Evolutionary conservation across 2,797 vertebrate genomes (phyloP), one percentile per base, ranked within the genome.

Genomic region (Hipposideros larvatus): DNA sequence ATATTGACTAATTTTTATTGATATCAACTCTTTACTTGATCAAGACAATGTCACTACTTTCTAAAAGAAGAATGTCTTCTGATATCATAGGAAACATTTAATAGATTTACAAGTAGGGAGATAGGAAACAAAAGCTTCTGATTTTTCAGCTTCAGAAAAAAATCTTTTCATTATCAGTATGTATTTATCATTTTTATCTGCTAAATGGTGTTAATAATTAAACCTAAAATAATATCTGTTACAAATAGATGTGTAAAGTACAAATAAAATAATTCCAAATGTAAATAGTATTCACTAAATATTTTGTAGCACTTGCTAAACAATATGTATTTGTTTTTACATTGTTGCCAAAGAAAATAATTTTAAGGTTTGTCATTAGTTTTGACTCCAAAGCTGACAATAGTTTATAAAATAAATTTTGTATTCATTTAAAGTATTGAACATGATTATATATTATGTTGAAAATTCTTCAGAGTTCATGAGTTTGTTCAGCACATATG

Each of bases 311-410:
- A 46, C 37, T 43, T 65, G 24, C 18, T 73, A 28, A 88, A 68
- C 11, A 86, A 73, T 66, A 70, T 34, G 4, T 57, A 68, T 85
- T 59, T 83, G 22, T 66, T 86, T 86, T 93, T 87, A 86, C 57
- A 91, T 55, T 65, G 53, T 26, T 74, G 57, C 61, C 84, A 84
- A 83, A 96, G 53, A 78, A 87, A 94, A 78, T 57, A 26, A 91
- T 84, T 78, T 79, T 55, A 80, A 91, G n/a, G 28, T 75, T 84
- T 63, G 22, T 59, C 84, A 51, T 84, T 91, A 57, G 51, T 79
- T 92, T 95, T 82, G 73, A 90, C 34, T 96, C 48, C 34, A 92
- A 90, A 90, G 41, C 9, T 92, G 85, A 96, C 87, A 87, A 75
- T 24, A 78, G 77, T 94, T 91, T 96, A 51, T 61, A 82, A 91